phyloP scores from a whole-genome alignment of 1,140 invertebrate genomes.

The Tetragonula clypearis region DNA sequence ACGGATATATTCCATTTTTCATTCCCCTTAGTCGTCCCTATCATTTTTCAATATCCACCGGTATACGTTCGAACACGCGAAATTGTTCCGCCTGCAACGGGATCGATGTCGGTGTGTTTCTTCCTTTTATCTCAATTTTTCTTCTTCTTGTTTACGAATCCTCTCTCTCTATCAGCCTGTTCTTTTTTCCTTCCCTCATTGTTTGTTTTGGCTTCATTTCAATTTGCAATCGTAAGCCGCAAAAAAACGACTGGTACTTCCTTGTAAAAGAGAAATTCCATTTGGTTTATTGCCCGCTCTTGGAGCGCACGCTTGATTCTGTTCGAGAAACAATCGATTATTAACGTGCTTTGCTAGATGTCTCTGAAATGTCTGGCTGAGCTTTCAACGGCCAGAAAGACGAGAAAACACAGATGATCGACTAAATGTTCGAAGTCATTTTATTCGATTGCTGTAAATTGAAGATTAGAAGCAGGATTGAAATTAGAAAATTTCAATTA shows the following conservation, averaged over 20 bases:
- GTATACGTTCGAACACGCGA: conserved; percentile 37
- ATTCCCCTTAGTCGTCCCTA: conserved; percentile 37
- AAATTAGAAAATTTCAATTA: no score
- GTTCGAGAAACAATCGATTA: neutral
- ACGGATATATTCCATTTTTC: conserved; percentile 63
- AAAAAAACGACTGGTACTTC: neutral
- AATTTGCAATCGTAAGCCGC: neutral
- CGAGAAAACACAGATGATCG: neutral
- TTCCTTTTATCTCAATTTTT: neutral
- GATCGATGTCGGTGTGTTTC: conserved; percentile 2
- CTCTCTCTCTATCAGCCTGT: neutral
- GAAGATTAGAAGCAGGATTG: no score
- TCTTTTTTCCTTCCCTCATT: no score
- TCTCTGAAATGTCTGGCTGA: neutral
- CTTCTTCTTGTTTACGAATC: neutral
- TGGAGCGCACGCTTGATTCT: neutral
- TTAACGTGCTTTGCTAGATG: neutral
- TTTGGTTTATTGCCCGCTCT: neutral
- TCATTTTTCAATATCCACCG: conserved; percentile 64
- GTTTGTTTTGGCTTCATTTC: neutral
- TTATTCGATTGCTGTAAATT: neutral
- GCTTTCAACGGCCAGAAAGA: neutral
- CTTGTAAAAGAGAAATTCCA: neutral
- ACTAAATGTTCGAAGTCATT: neutral
- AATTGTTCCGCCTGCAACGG: conserved; percentile 22